Evolutionary conservation across 2,797 vertebrate genomes (phyloP), one percentile per base, ranked within the genome.

Genomic region (Nasua narica): DNA sequence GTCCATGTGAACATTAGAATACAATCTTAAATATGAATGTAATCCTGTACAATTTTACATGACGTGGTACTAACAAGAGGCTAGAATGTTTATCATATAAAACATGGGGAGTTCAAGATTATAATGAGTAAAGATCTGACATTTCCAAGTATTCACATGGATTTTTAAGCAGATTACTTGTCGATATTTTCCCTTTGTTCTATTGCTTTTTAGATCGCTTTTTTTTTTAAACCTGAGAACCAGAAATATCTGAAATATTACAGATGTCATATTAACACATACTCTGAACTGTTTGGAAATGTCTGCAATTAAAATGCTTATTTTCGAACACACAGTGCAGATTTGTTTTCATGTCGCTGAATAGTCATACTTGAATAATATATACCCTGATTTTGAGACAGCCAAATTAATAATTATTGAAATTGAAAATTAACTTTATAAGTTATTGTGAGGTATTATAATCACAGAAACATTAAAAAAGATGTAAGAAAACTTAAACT

Each of bases 171-270:
- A 89, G 14, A 76, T 90, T 69, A 65, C 8, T 76, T 97, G 12
- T 88, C 43, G 92, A 67, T 70, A 46, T 81, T 92, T 87, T 78
- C 32, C 70, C 40, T 79, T 92, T 79, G 2, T 92, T 85, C 32
- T 43, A 21, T 19, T 92, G 65, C 35, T 70, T 82, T 90, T 88
- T 32, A 79, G 46, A 56, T 70, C 65, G 5, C 37, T 37, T 69
- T 87, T 70, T 70, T 40, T 62, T 84, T 43, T 29, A 18, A 5
- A 91, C 29, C 23, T 21, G 19, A 93, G 16, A 94, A 81, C 19
- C 35, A 95, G 76, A 93, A 96, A 82, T 82, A 94, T 15, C 56
- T 84, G 29, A 93, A 87, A 84, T 85, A 11, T 46, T 67, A 87
- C 27, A 87, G 48, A 6, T 92, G 2, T 88, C n/a, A 58, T 77